phyloP scores from a whole-genome alignment of 2,113 vertebrate genomes.

The Sciurus niger region DNA sequence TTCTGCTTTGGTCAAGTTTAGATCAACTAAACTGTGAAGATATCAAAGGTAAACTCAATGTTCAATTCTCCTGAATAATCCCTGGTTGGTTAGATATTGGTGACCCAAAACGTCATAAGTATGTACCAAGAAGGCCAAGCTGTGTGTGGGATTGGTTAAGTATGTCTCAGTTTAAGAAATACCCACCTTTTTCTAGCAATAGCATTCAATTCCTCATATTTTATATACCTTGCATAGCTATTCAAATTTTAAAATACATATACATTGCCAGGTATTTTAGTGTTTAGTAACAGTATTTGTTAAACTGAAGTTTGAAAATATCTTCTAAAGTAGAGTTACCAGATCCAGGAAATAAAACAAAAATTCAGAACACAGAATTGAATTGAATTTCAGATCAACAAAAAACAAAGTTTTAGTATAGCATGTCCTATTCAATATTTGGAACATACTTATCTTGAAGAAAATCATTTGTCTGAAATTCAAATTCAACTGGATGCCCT shows the following conservation, averaged over 20 bases:
- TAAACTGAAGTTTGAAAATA: conserved; percentile 41
- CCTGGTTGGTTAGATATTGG: not conserved
- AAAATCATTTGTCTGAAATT: conserved; percentile 16
- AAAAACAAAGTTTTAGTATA: conserved; percentile 50
- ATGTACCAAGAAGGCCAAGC: not conserved
- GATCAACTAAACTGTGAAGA: not conserved
- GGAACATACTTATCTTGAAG: not conserved
- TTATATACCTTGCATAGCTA: not conserved
- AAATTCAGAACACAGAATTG: conserved; percentile 10
- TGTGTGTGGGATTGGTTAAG: not conserved
- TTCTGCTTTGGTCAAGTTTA: not conserved
- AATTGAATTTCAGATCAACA: conserved; percentile 55
- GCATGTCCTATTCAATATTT: not conserved
- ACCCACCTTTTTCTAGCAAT: not conserved
- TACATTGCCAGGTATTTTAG: not conserved
- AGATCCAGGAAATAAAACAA: conserved; percentile 19
- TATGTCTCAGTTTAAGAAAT: not conserved
- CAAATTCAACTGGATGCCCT: conserved; percentile 35
- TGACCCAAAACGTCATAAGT: not conserved
- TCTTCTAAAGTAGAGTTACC: not conserved
- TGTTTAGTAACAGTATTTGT: not conserved
- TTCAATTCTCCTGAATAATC: not conserved
- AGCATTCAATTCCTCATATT: not conserved
- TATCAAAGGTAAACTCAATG: not conserved
- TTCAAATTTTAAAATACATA: not conserved